phyloP scores from a whole-genome alignment of 53 echinoderm and acorn worm species.

The Paracentrotus lividus region DNA sequence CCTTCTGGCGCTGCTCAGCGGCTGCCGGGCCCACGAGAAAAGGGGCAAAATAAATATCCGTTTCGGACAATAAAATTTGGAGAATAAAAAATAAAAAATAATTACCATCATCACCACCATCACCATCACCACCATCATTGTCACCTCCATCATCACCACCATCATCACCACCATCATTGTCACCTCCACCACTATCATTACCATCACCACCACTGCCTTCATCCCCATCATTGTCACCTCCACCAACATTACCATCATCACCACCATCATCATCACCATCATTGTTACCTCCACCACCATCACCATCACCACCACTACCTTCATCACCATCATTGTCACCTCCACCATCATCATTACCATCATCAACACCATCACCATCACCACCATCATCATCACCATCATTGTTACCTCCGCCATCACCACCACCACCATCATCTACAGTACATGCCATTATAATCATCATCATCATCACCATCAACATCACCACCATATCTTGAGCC shows the following conservation, averaged over 20 bases:
- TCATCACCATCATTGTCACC: neutral
- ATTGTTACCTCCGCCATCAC: conserved; percentile 25
- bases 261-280: neutral
- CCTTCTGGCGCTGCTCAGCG: too few relatives aligned
- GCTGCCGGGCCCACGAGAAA: too few relatives aligned
- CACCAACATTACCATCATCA: neutral
- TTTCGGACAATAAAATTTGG: too few relatives aligned
- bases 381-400: neutral
- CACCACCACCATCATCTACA: neutral
- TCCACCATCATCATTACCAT: neutral
- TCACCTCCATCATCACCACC: conserved; percentile 1
- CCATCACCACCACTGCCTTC: neutral
- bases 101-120: neutral
- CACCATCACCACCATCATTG: neutral
- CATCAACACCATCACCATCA: conserved; percentile 3
- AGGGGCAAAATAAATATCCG: too few relatives aligned
- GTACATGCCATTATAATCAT: too few relatives aligned
- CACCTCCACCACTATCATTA: neutral
- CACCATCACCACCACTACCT: neutral
- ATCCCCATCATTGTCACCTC: neutral
- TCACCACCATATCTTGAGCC: too few relatives aligned
- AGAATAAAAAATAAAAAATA: too few relatives aligned
- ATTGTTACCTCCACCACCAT: neutral
- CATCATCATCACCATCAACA: conserved; percentile 46
- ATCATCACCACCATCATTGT: neutral